Evolutionary conservation across 2,888 invertebrate genomes (phyloP).

Genomic region (Andrena praecox): DNA sequence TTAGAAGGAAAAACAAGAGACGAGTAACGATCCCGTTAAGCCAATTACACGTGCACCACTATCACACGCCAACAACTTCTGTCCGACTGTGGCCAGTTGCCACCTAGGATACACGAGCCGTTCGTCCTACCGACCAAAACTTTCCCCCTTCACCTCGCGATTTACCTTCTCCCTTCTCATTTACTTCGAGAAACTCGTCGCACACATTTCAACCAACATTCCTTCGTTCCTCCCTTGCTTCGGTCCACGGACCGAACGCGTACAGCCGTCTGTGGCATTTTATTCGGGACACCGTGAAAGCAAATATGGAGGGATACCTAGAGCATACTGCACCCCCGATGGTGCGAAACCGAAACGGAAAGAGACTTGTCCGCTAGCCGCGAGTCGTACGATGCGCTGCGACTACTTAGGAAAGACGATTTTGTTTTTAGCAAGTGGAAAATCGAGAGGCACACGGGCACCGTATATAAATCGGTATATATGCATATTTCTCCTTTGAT

Average conservation of each 20-base stretch:
- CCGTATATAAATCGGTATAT: conserved; percentile 58
- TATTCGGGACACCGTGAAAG: too few species aligned
- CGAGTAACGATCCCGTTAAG: conserved; percentile 71
- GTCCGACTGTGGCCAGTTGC: conserved; percentile 24
- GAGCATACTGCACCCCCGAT: too few species aligned
- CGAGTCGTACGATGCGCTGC: background rate
- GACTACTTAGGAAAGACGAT: conserved; percentile 23
- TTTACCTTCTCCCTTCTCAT: background rate
- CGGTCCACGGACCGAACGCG: background rate
- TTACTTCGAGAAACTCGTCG: background rate
- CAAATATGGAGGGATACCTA: too few species aligned
- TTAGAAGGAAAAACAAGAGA: conserved; percentile 43
- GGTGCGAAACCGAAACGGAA: background rate
- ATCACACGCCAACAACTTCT: conserved; percentile 58
- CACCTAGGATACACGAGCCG: conserved; percentile 21
- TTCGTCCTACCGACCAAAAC: conserved; percentile 56
- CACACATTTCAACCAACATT: conserved; percentile 13
- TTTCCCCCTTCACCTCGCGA: conserved; percentile 47
- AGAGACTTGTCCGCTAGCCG: background rate
- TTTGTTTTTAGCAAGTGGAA: conserved; percentile 17
- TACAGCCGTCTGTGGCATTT: too few species aligned
- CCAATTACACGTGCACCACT: conserved; percentile 65
- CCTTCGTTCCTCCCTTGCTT: background rate
- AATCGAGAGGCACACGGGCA: conserved; percentile 30
- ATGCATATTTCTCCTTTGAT: conserved; percentile 61